Conservation (phyloP, 2,888 invertebrate species). For the Scrobipalpa costella region DNA sequence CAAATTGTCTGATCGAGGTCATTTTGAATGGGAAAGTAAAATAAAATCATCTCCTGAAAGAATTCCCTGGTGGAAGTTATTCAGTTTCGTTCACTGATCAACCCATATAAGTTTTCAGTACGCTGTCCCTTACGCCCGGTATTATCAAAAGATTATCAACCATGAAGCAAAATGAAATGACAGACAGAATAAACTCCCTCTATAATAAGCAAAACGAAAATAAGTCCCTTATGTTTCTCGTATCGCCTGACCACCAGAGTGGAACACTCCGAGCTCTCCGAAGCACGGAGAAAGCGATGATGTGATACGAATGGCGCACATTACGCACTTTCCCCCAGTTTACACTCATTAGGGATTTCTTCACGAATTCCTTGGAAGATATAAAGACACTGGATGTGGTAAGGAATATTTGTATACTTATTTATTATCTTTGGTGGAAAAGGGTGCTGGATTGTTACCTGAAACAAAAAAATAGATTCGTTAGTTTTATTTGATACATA, state of each 20-base stretch:
- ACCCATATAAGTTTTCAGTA: too few relatives aligned
- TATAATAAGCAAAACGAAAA: not conserved
- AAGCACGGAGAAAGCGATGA: conserved; percentile 21
- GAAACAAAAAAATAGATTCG: not conserved
- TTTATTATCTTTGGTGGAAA: not conserved
- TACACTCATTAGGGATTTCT: conserved; percentile 34
- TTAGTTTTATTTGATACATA: not conserved
- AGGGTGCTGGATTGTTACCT: not conserved
- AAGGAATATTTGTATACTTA: not conserved
- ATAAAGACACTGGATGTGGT: conserved; percentile 25
- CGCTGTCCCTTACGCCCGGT: too few relatives aligned
- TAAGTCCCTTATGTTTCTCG: not conserved
- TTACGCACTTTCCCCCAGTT: conserved; percentile 30
- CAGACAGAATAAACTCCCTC: too few relatives aligned
- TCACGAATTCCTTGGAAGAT: conserved; percentile 26
- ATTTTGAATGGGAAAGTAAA: too few relatives aligned
- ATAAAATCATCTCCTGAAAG: too few relatives aligned
- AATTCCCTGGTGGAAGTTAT: too few relatives aligned
- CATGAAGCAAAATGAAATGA: too few relatives aligned
- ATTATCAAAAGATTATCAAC: too few relatives aligned
- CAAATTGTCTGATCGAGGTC: too few relatives aligned
- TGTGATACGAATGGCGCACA: conserved; percentile 30
- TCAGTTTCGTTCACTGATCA: too few relatives aligned
- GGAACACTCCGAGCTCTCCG: not conserved
- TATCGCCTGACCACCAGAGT: conserved; percentile 10